Base-by-base conservation (phyloP, 2,888 invertebrate genomes). In the Ditula angustiorana region DNA sequence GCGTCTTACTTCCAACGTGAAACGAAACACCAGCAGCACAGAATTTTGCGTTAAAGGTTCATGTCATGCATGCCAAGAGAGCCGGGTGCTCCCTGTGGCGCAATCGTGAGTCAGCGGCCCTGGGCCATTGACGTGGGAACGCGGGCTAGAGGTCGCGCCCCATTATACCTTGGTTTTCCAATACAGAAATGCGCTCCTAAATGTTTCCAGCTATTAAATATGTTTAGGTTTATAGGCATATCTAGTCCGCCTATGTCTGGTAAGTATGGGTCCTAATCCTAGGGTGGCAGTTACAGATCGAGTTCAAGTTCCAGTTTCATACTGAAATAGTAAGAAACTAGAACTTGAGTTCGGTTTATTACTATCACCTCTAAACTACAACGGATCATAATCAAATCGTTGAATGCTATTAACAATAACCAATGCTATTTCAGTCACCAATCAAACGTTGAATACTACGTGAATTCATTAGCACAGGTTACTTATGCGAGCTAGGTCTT, bases 61-160 rank as follows among this genome's bases (percentile, higher is more conserved):
- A 76, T 71, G 76, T 75, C 74, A 74, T 76, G 78, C 81, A 80
- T 83, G 87, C 86, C 86, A 87, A 87, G 80, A 86, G 76, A 81
- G 80, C 80, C 82, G 86, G 87, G 88, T 88, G 86, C 86, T 86
- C 86, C 87, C 86, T 81, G 71, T 85, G 84, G 82, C 81, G 82
- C 79, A 78, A 80, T 66, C 72, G 78, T 87, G 87, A 86, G 73
- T 87, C 84, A 87, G 75, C 81, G 83, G 74, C 87, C 86, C 81
- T 88, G 86, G 86, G 87, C 84, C 81, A 85, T 79, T 81, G 83
- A 81, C 80, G 79, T 77, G 83, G 78, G 80, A 80, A 77, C 76
- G 76, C 74, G 75, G 78, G 77, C 76, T 68, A 71, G 66, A 74
- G 71, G 72, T 74, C 67, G 61, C 57, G 23, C 23, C 5, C 49